Conservation (phyloP, 2,113 vertebrate species). For the Tetraodon nigroviridis region DNA sequence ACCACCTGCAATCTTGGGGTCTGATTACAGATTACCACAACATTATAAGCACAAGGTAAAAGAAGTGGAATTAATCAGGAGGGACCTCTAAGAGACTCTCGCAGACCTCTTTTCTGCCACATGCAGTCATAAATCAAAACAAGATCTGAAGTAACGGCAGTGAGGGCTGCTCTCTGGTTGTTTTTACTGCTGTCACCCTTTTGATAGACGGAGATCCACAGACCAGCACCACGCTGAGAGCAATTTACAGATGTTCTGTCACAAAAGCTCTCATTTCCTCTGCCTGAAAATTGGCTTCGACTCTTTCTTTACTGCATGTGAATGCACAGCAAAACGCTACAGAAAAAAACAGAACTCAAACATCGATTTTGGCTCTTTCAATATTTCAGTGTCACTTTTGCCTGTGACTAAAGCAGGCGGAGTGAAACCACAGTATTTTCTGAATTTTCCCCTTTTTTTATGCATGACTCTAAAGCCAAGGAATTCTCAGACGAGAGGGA, state of each 20-base stretch:
- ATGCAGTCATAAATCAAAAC: conserved; percentile 12
- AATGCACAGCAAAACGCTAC: background rate
- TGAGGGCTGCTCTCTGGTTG: background rate
- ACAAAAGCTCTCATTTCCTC: background rate
- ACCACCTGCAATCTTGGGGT: no score
- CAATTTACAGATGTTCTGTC: conserved; percentile 11
- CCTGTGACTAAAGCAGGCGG: background rate
- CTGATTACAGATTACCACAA: no score
- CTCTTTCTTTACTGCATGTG: background rate
- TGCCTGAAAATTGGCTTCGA: background rate
- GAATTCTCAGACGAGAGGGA: background rate
- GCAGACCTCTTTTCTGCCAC: conserved; percentile 17
- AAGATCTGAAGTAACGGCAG: conserved; percentile 12
- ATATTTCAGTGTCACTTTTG: background rate
- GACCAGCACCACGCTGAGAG: conserved; percentile 1
- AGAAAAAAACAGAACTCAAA: background rate
- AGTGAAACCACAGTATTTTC: no score
- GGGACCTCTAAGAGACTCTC: background rate
- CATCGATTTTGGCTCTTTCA: background rate
- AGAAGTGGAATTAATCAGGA: no score
- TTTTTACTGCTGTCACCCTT: conserved; percentile 3
- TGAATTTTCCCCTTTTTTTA: background rate
- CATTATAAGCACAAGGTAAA: no score
- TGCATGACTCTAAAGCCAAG: background rate
- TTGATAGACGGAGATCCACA: conserved; percentile 18